Evolutionary conservation across 2,113 vertebrate genomes (phyloP).

Genomic region (Podocnemis expansa): DNA sequence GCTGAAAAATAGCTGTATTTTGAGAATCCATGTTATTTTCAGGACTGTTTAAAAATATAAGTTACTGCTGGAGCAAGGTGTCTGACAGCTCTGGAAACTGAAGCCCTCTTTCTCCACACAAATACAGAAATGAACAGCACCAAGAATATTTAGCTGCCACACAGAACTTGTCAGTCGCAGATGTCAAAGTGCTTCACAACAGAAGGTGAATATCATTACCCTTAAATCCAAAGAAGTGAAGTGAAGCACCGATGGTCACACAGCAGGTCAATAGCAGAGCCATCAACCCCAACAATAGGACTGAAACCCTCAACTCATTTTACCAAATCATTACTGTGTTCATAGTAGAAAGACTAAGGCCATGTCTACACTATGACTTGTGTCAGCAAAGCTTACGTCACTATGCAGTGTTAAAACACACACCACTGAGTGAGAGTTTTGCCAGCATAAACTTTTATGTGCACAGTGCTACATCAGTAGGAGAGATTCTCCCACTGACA

Average conservation of each 20-base stretch:
- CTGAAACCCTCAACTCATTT: background rate
- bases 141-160: background rate
- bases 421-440: background rate
- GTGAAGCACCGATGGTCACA: fast-evolving
- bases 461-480: background rate
- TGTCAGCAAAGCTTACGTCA: background rate
- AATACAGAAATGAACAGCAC: background rate
- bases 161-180: background rate
- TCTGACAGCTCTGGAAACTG: background rate
- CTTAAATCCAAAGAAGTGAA: fast-evolving
- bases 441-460: background rate
- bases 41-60: background rate
- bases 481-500: background rate
- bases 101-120: background rate
- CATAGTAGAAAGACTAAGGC: no score
- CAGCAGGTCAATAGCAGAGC: background rate
- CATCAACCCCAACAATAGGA: background rate
- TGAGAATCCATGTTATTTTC: background rate
- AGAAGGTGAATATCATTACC: background rate
- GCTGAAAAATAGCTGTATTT: background rate
- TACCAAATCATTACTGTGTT: background rate
- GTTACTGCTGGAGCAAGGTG: background rate
- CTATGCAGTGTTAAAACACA: background rate
- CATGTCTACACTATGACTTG: background rate
- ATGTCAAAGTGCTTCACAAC: background rate